These are phyloP conservation scores for Daktulosphaira vitifoliae DNA, from an alignment of 1,140 invertebrate species.

Conservation along the genomic window DNA sequence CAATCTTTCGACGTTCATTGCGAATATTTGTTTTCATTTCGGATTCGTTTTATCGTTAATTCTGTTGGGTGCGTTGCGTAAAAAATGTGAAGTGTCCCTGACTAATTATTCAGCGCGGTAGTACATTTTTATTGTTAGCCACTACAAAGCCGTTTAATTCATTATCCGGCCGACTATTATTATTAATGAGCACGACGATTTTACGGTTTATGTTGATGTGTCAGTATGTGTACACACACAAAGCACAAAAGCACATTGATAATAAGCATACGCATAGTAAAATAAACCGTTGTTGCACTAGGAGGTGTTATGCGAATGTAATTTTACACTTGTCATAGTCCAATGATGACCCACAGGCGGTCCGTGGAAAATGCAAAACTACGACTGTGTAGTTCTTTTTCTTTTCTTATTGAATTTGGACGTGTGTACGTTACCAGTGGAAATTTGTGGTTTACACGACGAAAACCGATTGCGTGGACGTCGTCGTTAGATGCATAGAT, in stretches of 20 bases:
- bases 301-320: no score
- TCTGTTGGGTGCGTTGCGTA: no score
- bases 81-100: no score
- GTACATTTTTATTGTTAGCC: no score
- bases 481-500: not conserved
- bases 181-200: not conserved
- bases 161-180: no score
- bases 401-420: no score
- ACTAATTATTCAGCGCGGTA: no score
- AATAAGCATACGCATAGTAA: not conserved
- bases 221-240: not conserved
- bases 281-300: not conserved
- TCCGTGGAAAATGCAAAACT: conserved; percentile 4
- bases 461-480: not conserved
- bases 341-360: not conserved
- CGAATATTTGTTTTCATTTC: no score
- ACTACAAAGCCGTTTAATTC: no score
- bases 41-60: no score
- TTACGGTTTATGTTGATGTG: not conserved
- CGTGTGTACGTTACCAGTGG: not conserved
- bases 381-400: not conserved
- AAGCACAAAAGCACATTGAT: no score
- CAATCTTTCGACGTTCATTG: no score
- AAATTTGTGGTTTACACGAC: conserved; percentile 18
- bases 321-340: not conserved